Percentiles rank a stretch among this genome's conserved stretches.
Conservation (phyloP, 2,113 vertebrate species). For the Galeopterus variegatus region DNA sequence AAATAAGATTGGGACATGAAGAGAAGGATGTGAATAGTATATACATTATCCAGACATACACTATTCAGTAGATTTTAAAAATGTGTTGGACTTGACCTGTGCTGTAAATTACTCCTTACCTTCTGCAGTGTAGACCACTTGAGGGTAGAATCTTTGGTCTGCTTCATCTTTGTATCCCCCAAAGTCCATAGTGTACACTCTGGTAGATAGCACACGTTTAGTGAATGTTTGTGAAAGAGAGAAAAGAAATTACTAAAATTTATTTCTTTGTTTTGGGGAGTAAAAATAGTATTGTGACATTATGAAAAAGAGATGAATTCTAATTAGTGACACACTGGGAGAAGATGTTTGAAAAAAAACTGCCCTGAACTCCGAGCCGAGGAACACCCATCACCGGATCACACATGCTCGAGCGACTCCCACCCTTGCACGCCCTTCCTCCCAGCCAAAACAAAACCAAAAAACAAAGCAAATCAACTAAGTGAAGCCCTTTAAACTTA, state of each 20-base stretch:
- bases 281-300: too few species aligned
- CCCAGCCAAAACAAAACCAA: not conserved
- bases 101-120: slow-evolving; percentile 15
- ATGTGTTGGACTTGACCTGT: not conserved
- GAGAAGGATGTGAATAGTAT: too few species aligned
- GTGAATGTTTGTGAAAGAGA: slow-evolving; percentile 42
- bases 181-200: not conserved
- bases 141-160: not conserved
- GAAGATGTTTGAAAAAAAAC: too few species aligned
- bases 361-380: too few species aligned
- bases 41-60: not conserved
- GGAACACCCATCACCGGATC: too few species aligned
- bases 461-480: not conserved
- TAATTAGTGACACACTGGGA: too few species aligned
- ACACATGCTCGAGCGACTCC: too few species aligned
- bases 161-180: not conserved
- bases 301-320: too few species aligned
- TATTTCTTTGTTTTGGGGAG: slow-evolving; percentile 7
- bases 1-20: too few species aligned
- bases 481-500: not conserved
- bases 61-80: not conserved
- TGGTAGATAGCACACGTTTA: not conserved
- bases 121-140: not conserved
- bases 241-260: not conserved
- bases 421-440: too few species aligned